Evolutionary conservation across 2,113 vertebrate genomes (phyloP).

Genomic region (Rhinogobius similis): DNA sequence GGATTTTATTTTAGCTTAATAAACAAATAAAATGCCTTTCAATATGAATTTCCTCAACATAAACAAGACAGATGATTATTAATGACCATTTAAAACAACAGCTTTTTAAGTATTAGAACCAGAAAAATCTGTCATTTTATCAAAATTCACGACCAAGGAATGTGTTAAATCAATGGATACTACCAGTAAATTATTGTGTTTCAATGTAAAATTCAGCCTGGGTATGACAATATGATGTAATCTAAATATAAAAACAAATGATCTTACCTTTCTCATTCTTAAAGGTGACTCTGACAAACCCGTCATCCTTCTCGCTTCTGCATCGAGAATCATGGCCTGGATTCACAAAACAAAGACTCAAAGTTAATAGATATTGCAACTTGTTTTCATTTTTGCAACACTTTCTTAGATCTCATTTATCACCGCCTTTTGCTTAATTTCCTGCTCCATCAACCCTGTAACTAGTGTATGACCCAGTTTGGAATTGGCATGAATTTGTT

Average conservation of each 20-base stretch:
- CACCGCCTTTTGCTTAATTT: neutral
- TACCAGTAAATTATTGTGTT: too few species aligned
- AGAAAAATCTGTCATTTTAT: too few species aligned
- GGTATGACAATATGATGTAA: too few species aligned
- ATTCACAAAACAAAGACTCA: neutral
- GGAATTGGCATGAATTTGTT: neutral
- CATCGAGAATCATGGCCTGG: conserved; percentile 83
- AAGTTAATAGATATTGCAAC: neutral
- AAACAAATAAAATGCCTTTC: too few species aligned
- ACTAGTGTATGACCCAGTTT: neutral
- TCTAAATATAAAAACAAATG: neutral
- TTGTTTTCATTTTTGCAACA: neutral
- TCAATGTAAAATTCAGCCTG: too few species aligned
- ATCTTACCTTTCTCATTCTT: conserved; percentile 88
- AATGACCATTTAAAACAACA: too few species aligned
- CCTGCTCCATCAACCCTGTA: neutral
- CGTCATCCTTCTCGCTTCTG: conserved; percentile 86
- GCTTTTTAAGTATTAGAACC: too few species aligned
- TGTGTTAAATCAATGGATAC: too few species aligned
- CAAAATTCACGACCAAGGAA: too few species aligned
- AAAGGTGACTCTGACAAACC: conserved; percentile 92
- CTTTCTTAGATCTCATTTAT: neutral
- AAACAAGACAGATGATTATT: too few species aligned
- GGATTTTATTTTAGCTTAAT: too few species aligned
- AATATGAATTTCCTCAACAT: too few species aligned